phyloP scores from a whole-genome alignment of 2,888 invertebrate species.

The Drosophila antonietae region DNA sequence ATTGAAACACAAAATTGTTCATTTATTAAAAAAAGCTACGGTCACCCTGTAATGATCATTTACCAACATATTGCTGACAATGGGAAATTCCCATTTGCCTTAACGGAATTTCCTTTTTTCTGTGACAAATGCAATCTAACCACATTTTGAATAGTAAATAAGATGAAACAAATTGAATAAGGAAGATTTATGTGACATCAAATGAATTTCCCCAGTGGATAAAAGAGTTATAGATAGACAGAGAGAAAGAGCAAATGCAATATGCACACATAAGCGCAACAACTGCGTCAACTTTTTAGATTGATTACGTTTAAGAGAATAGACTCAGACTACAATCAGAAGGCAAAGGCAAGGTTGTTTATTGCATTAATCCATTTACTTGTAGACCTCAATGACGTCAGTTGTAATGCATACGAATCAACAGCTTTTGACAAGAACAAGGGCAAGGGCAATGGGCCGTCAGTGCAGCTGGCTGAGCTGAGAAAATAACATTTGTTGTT shows the following conservation, averaged over 20 bases:
- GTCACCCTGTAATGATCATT: background rate
- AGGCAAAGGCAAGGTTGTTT: background rate
- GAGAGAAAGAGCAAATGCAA: background rate
- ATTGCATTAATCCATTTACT: conserved; percentile 16
- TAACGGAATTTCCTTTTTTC: background rate
- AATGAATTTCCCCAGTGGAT: conserved; percentile 34
- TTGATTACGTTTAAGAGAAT: conserved; percentile 35
- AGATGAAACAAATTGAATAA: conserved; percentile 28
- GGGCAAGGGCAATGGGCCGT: background rate
- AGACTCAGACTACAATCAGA: background rate
- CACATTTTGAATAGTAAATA: conserved; percentile 27
- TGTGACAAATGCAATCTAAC: conserved; percentile 4
- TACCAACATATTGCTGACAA: too few species aligned
- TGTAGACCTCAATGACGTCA: conserved; percentile 11
- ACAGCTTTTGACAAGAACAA: background rate
- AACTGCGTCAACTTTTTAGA: conserved; percentile 21
- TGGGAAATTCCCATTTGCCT: conserved; percentile 5
- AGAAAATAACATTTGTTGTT: conserved; percentile 10
- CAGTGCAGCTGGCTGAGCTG: background rate
- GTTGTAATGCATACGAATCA: background rate
- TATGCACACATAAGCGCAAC: conserved; percentile 8
- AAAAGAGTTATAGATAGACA: background rate
- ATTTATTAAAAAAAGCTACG: background rate
- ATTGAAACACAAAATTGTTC: background rate
- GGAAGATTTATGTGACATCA: conserved; percentile 27